Evolutionary conservation across 64 coral and sea anemone species (phyloP).

Genomic region (Montipora capricornis): DNA sequence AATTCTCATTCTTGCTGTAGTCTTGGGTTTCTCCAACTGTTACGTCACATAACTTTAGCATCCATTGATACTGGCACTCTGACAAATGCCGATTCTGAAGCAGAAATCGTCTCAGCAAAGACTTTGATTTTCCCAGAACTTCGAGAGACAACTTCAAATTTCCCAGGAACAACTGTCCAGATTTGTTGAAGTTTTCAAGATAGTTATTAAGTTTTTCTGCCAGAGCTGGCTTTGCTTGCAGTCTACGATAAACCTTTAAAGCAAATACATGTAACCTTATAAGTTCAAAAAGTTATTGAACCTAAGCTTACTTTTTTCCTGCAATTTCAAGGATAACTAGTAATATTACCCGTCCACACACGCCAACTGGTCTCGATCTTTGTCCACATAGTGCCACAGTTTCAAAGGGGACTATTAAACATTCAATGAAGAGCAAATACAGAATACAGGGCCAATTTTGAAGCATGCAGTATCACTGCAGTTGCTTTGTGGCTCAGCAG

Average conservation of each 20-base stretch:
- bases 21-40: constrained; percentile 16
- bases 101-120: constrained; percentile 60
- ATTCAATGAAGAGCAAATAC: too few relatives aligned
- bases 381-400: too few relatives aligned
- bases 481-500: too few relatives aligned
- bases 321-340: too few relatives aligned
- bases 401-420: too few relatives aligned
- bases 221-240: constrained; percentile 71
- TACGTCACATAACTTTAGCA: constrained; percentile 73
- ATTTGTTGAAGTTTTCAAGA: constrained; percentile 86
- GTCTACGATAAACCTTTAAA: constrained; percentile 69
- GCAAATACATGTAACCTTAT: neutral
- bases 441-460: too few relatives aligned
- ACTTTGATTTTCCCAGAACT: constrained; percentile 71
- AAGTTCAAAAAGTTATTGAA: too few relatives aligned
- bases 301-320: too few relatives aligned
- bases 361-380: too few relatives aligned
- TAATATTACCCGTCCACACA: too few relatives aligned
- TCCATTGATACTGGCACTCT: constrained; percentile 55
- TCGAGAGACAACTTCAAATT: constrained; percentile 61
- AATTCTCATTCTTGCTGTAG: neutral
- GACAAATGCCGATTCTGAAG: constrained; percentile 87
- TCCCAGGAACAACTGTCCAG: constrained; percentile 67
- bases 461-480: too few relatives aligned
- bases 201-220: constrained; percentile 87